Evolutionary conservation across 2,797 vertebrate genomes (phyloP), one percentile per base, ranked within the genome.

Genomic region (Schizothorax lantsangensis): DNA sequence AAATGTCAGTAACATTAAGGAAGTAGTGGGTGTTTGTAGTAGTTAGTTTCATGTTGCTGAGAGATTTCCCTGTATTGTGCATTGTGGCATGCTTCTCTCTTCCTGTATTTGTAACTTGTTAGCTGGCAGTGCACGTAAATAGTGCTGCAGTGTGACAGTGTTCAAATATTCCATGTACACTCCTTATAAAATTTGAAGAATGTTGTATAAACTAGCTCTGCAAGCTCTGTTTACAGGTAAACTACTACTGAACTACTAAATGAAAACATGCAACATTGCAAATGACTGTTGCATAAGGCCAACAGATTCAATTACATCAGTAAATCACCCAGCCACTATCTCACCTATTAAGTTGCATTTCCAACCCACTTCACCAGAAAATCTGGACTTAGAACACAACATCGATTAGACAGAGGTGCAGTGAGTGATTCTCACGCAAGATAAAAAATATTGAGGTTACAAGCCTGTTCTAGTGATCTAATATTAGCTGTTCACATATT

Each of bases 1-100:
- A 66, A 86, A 90, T 86, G 85, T 87, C 75, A 84, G 57, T 26
- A 80, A 74, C 74, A 64, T 74, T 66, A 87, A 74, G 87, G 85
- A 90, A 88, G 87, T 90, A 36, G 83, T 40, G 87, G 85, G 59
- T 30, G 75, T 33, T 68, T 59, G 47, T 26, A 77, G 75, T 62
- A 80, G 83, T 38, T 88, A 72, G 38, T 84, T 87, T 86, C 64
- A 68, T 84, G 38, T 59, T 88, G 75, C 71, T 49, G 74, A 83
- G 85, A 83, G 83, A 84, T 85, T 90, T 77, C 87, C 36, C 74
- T 80, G 30, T 72, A 74, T 86, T 82, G 49, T 80, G 74, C 40
- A 52, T 59, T 80, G 82, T 69, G 57, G 45, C 66, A 68, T 26
- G 14, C 15, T 47, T 43, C 49, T 71, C 38, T 19, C 49, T 74